These are phyloP conservation scores for Pterophyllum scalare DNA, from an alignment of 2,113 vertebrate species.

Conservation along the genomic window DNA sequence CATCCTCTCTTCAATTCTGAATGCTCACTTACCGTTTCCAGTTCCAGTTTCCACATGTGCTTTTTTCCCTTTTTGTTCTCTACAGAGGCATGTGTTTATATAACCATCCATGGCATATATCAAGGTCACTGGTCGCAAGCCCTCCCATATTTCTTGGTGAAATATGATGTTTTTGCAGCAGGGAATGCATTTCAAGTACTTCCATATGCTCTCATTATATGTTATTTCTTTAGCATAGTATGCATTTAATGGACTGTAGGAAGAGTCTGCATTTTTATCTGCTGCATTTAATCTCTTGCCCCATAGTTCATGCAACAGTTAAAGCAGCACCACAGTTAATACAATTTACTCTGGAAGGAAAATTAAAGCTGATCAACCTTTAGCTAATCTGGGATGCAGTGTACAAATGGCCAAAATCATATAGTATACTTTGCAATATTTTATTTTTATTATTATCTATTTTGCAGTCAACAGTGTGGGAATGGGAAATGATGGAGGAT, in stretches of 20 bases:
- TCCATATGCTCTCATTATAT: constrained; percentile 71
- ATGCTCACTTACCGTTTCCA: neutral
- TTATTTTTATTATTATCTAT: neutral
- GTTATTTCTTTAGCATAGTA: constrained; percentile 18
- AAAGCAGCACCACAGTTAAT: neutral
- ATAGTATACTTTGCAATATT: neutral
- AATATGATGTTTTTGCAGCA: constrained; percentile 62
- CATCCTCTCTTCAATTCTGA: neutral
- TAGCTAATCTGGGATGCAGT: neutral
- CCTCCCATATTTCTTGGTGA: constrained; percentile 58
- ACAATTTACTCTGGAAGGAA: neutral
- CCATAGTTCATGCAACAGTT: constrained; percentile 22
- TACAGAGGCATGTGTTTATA: constrained; percentile 59
- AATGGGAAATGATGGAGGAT: constrained; percentile 98
- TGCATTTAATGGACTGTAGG: constrained; percentile 24
- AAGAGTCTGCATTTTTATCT: constrained; percentile 18
- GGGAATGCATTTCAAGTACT: constrained; percentile 73
- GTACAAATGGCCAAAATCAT: neutral
- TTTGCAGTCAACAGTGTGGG: constrained; percentile 78
- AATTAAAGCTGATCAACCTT: constrained; percentile 1
- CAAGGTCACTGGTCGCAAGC: constrained; percentile 52
- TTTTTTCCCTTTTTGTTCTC: constrained; percentile 17
- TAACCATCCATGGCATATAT: constrained; percentile 54
- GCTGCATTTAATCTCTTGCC: neutral
- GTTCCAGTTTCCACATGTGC: neutral